Evolutionary conservation across 92 coral and sea anemone genomes (phyloP), one percentile per base, ranked within the genome.

Genomic region (Palythoa grandis): DNA sequence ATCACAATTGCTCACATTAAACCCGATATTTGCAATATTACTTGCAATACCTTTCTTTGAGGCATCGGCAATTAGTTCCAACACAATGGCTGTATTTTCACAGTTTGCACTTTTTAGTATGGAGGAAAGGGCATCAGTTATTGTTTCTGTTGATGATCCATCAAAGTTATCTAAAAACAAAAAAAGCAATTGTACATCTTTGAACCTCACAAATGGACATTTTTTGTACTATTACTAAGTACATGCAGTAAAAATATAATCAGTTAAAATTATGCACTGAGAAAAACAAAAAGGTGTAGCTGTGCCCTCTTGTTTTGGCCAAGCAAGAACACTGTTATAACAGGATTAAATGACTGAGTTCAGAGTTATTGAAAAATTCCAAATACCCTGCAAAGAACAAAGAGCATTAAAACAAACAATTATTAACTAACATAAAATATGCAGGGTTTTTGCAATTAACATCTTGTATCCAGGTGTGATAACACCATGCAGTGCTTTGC

Each of bases 1-100:
- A 29, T 29, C 35, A 29, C 35, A 29, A 29, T 29, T 29, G 35
- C 0, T 29, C 35, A 29, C 1, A 29, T 29, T 29, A 29, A 29
- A 29, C 1, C 35, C 1, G 35, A 1, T n/a, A 58, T 12, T n/a
- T n/a, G 11, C 7, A 58, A 12, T 58, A 43, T 43, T 43, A 43
- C 47, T 40, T 3, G 3, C 6, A 5, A 43, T 66, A 80, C 85
- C 85, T 80, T 80, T 80, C 43, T 80, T 80, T 48, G 85, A 65
- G 50, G 74, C 85, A 80, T 80, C 85, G 1, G 85, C 85, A n/a
- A 80, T 67, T 4, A 80, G 47, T 66, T 80, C 85, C 61, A 80
- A 70, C 14, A 80, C 85, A 3, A 17, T 29, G 5, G 85, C 85
- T 80, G 66, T 80, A 67, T 66, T 80, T 5, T 67, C 60, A 67